phyloP scores from a whole-genome alignment of 2,113 vertebrate genomes.

The Beaufortia kweichowensis region DNA sequence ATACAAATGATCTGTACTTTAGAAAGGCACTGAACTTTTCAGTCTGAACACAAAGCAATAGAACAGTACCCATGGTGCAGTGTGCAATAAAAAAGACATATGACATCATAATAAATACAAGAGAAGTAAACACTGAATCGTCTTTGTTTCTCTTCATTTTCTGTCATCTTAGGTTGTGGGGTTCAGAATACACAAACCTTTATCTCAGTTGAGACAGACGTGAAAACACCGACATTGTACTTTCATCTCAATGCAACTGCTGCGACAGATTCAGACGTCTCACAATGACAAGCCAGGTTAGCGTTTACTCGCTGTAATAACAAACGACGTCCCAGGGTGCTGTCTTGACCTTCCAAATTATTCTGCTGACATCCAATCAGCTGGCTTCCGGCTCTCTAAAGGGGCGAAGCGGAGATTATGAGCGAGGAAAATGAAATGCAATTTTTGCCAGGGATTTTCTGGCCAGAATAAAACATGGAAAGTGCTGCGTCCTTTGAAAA shows the following conservation, averaged over 20 bases:
- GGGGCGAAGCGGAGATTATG: constrained; percentile 46
- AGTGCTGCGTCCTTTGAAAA: constrained; percentile 52
- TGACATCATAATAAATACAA: constrained; percentile 56
- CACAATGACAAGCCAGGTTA: not conserved
- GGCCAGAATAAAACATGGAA: constrained; percentile 42
- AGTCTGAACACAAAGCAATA: constrained; percentile 56
- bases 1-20: constrained; percentile 18
- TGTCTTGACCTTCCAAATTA: constrained; percentile 32
- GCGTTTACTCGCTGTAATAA: not conserved
- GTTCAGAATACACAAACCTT: not conserved
- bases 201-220: not conserved
- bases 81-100: constrained; percentile 57
- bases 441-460: constrained; percentile 47
- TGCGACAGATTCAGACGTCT: constrained; percentile 10
- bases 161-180: not conserved
- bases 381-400: constrained; percentile 45
- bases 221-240: not conserved
- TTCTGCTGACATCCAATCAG: constrained; percentile 51
- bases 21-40: constrained; percentile 39
- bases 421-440: constrained; percentile 42
- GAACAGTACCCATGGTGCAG: constrained; percentile 56
- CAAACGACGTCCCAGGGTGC: not conserved
- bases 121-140: constrained; percentile 18
- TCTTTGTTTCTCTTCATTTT: not conserved
- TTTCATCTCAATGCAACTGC: not conserved